Evolutionary conservation across 2,888 invertebrate species (phyloP), one percentile per base, ranked within the genome.

Genomic region (Yponomeuta cagnagella): DNA sequence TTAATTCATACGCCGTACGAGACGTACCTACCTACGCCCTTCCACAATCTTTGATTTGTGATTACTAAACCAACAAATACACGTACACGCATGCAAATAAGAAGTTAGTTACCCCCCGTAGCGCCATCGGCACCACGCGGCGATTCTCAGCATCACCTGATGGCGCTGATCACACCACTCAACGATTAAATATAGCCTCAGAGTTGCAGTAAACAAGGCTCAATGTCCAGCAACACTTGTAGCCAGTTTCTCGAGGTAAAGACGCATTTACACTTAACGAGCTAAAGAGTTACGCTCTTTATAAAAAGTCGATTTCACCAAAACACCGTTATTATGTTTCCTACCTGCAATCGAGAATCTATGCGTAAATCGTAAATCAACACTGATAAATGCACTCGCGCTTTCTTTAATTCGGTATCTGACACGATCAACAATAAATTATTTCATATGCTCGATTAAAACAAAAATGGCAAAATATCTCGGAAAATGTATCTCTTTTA

Each of bases 81-180:
- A 30, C 81, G 78, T 31, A 30, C 43, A 30, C 81, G 78, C 84
- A 87, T 89, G 86, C 88, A 89, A 90, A 89, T 86, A 87, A 81
- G 81, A 79, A 82, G 78, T 81, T 52, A 43, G 43, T 43, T 79
- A 83, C 87, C 86, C 82, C 88, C 85, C 86, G 88, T 78, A 74
- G 88, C 70, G 84, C 30, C 69, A 15, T 52, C 83, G 83, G 86
- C 89, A 87, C 84, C 85, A 79, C 76, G 79, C 84, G 74, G 81
- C 74, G 82, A 58, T 65, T 65, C 65, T 30, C 65, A 65, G 33
- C 31, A 23, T 58, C 52, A 58, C 52, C 52, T 58, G 52, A 58
- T 58, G 52, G 52, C 4, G 52, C 12, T 15, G 23, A 65, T 65
- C 30, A 31, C 65, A 65, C 65, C 65, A 65, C 31, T 72, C 71